Percentiles rank a stretch among this genome's conserved stretches.
Evolutionary conservation across 2,113 vertebrate genomes (phyloP).

Genomic region (Oreochromis niloticus): DNA sequence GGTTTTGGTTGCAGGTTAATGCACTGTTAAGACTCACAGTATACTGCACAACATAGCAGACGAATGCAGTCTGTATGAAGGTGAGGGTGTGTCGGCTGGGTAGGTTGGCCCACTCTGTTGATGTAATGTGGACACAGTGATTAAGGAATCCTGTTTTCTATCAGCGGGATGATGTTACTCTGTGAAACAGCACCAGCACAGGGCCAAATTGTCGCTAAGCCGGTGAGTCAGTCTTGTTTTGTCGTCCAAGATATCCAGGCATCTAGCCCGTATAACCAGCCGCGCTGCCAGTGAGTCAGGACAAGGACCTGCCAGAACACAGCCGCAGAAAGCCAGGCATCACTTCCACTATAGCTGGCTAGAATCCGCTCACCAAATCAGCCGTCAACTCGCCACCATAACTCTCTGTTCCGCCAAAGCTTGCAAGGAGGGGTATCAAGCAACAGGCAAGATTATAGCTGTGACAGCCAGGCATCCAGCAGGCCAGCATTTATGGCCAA

Average conservation of each 20-base stretch:
- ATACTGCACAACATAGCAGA: not conserved
- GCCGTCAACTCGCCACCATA: not conserved
- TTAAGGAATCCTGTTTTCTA: conserved; percentile 25
- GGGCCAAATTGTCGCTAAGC: conserved; percentile 14
- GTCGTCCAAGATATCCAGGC: conserved; percentile 14
- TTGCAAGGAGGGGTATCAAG: not conserved
- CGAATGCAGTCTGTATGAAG: not conserved
- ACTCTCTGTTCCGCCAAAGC: conserved; percentile 2
- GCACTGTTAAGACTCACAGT: not conserved
- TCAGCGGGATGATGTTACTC: conserved; percentile 1
- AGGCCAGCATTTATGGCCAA: not conserved
- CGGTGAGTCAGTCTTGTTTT: conserved; percentile 24
- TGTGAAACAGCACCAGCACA: conserved; percentile 9
- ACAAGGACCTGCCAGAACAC: conserved; percentile 5
- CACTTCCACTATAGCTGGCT: not conserved
- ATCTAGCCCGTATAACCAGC: conserved; percentile 10
- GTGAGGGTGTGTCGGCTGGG: conserved; percentile 10
- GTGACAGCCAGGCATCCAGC: conserved; percentile 9
- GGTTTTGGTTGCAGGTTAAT: not conserved
- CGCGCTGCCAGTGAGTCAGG: conserved; percentile 17
- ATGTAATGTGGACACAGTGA: conserved; percentile 2
- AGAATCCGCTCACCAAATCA: conserved; percentile 12
- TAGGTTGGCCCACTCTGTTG: not conserved
- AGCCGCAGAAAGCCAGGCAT: conserved; percentile 22
- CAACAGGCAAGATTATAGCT: conserved; percentile 10